Base-by-base conservation (phyloP, 2,888 invertebrate species). In the Tuta absoluta region DNA sequence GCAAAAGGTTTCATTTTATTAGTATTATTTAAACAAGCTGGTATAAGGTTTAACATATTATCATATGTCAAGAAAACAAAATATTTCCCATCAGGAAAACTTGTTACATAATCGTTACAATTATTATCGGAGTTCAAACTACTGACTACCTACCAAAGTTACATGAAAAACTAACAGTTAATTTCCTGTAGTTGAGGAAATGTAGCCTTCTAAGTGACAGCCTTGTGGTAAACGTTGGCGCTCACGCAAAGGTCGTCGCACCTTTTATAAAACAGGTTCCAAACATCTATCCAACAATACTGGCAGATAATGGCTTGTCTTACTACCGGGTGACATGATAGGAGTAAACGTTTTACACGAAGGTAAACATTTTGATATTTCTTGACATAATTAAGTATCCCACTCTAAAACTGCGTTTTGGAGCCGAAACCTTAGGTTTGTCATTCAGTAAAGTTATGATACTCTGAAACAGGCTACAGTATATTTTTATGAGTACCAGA, bases 211-310 rank as follows among this genome's bases (percentile, higher is more conserved):
- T 48, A 63, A 24, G 60, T 63, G 63, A 63, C 66, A 66, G 51
- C 53, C 49, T 19, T 21, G 33, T 45, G 28, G 53, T 60, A 63
- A 66, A 51, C 57, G 63, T 68, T 69, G 67, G 65, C 66, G 68
- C 69, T 68, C 81, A 79, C 74, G 74, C 76, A 71, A 77, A 75
- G 67, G 71, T 71, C 73, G 72, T 72, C 65, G 71, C 71, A 72
- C 74, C 71, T 68, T 73, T 65, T 75, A 74, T 73, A 74, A 73
- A 76, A 78, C 74, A 72, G 72, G 71, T 78, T 72, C 65, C 51
- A 65, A 67, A 65, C 68, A 58, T 71, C 76, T 70, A 64, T 56
- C 69, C 70, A 68, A 38, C 63, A 67, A 65, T 66, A 60, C 58
- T 66, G 67, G 33, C 33, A 58, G 63, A 37, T 63, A 61, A 63